phyloP scores from a whole-genome alignment of 2,888 invertebrate genomes.

The Drosophila neotestacea region DNA sequence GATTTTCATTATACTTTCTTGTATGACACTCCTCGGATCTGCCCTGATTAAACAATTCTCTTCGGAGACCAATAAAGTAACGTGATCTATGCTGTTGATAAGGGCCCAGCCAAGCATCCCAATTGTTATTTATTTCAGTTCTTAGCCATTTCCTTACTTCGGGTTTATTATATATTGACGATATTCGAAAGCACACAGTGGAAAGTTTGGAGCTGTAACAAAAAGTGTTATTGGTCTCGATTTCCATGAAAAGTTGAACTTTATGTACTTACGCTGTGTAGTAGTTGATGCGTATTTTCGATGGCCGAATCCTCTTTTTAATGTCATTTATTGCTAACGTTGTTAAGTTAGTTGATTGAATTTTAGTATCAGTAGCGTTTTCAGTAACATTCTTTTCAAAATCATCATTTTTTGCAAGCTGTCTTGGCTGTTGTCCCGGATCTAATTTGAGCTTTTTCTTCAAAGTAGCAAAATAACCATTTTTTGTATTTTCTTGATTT shows the following conservation, averaged over 20 bases:
- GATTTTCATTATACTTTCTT: not conserved
- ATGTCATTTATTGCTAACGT: too few species aligned
- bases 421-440: too few species aligned
- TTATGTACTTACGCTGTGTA: too few species aligned
- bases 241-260: not conserved
- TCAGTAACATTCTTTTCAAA: not conserved
- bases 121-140: not conserved
- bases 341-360: too few species aligned
- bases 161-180: conserved; percentile 9
- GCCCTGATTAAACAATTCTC: not conserved
- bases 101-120: too few species aligned
- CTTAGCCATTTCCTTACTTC: conserved; percentile 1
- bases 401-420: not conserved
- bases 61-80: conserved; percentile 11
- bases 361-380: not conserved
- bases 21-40: conserved; percentile 28
- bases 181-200: not conserved
- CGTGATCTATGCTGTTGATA: too few species aligned
- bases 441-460: not conserved
- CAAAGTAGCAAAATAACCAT: too few species aligned
- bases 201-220: not conserved
- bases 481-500: not conserved
- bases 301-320: too few species aligned
- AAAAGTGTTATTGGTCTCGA: not conserved
- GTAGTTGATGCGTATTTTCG: too few species aligned